These are phyloP conservation scores for Plagodis dolabraria DNA, from an alignment of 2,888 invertebrate species.

Conservation along the genomic window DNA sequence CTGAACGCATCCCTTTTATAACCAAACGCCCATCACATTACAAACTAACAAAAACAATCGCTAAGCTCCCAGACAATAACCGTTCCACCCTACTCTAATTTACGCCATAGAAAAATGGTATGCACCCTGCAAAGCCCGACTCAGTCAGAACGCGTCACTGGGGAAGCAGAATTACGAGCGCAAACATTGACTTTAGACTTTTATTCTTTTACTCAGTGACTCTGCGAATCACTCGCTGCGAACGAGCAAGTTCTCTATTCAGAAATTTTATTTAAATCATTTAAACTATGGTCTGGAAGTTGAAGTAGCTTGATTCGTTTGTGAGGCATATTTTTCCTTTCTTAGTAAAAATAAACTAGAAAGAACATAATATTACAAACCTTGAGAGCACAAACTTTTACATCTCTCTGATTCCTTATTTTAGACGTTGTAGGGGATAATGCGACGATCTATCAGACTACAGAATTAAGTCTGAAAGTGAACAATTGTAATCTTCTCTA, in stretches of 20 bases:
- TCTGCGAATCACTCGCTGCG: slow-evolving; percentile 69
- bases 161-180: slow-evolving; percentile 75
- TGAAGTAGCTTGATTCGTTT: background rate
- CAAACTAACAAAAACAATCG: slow-evolving; percentile 13
- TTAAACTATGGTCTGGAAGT: slow-evolving; percentile 14
- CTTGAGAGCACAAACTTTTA: too few species aligned
- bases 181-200: slow-evolving; percentile 83
- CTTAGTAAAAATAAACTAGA: too few species aligned
- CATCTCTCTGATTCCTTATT: too few species aligned
- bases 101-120: slow-evolving; percentile 43
- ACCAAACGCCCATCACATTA: slow-evolving; percentile 6
- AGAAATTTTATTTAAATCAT: slow-evolving; percentile 63
- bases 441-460: too few species aligned
- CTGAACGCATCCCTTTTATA: background rate
- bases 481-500: too few species aligned
- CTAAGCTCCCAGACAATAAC: slow-evolving; percentile 18
- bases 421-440: too few species aligned
- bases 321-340: too few species aligned
- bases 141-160: slow-evolving; percentile 57
- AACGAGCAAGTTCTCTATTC: slow-evolving; percentile 68
- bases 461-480: too few species aligned
- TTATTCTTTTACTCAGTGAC: slow-evolving; percentile 82
- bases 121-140: slow-evolving; percentile 48
- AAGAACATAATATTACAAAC: too few species aligned
- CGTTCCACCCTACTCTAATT: slow-evolving; percentile 27